phyloP scores from a whole-genome alignment of 2,797 vertebrate species.

The Cheirogaleus major region DNA sequence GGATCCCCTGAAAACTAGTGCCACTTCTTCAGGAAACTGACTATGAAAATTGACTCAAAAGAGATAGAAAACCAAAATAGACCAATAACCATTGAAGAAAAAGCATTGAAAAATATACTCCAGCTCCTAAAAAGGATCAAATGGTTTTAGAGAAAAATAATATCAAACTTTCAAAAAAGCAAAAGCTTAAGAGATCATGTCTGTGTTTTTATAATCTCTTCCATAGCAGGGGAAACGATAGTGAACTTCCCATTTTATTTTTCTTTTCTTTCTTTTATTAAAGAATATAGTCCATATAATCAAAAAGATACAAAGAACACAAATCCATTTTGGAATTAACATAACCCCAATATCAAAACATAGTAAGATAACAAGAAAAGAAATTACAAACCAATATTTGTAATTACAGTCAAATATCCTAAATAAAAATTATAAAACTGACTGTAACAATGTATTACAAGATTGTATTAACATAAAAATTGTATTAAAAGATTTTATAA shows the following conservation, averaged over 20 bases:
- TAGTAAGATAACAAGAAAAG: constrained; percentile 8
- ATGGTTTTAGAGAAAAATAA: constrained; percentile 17
- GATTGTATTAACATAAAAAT: not conserved
- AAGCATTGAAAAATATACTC: not conserved
- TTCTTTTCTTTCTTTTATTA: not conserved
- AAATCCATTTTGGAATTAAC: constrained; percentile 12
- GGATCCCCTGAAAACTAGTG: not conserved
- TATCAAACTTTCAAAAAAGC: not conserved
- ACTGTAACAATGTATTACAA: not conserved
- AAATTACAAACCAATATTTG: constrained; percentile 10
- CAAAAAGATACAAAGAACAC: constrained; percentile 1
- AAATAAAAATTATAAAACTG: not conserved
- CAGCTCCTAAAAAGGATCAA: not conserved
- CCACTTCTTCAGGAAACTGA: not conserved
- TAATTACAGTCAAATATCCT: not conserved
- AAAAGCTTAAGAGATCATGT: not conserved
- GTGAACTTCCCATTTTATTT: constrained; percentile 13
- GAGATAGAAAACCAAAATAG: not conserved
- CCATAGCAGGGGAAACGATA: not conserved
- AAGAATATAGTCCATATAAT: not conserved
- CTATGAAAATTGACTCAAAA: not conserved
- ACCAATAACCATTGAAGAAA: not conserved
- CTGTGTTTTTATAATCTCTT: constrained; percentile 14
- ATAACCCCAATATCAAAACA: not conserved
- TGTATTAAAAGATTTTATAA: not conserved